Conservation (phyloP, 1,140 invertebrate species). For the Alviniconcha marisindica region DNA sequence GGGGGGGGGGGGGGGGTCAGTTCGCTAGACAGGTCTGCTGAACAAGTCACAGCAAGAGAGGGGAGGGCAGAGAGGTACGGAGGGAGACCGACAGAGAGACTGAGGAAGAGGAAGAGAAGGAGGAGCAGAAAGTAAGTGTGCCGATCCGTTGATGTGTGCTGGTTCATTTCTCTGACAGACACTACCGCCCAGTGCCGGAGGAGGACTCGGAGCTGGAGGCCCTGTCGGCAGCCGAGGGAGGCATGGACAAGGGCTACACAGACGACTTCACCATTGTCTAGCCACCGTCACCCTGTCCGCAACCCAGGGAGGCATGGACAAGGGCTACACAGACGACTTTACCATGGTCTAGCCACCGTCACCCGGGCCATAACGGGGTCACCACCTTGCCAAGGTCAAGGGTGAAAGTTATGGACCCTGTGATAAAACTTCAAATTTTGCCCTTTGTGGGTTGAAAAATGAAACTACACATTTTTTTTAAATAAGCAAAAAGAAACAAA, state of each 20-base stretch:
- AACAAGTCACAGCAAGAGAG: too few species aligned
- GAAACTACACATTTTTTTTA: too few species aligned
- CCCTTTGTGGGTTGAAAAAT: neutral
- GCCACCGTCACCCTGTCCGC: constrained; percentile 2
- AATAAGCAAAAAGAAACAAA: neutral
- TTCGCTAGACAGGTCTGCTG: too few species aligned
- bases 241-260: constrained; percentile 57
- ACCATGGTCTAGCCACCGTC: constrained; percentile 49
- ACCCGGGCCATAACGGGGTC: neutral
- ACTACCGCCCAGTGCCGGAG: constrained; percentile 62
- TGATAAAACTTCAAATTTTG: neutral
- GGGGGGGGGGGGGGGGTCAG: too few species aligned
- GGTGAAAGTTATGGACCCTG: neutral
- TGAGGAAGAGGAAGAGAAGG: too few species aligned
- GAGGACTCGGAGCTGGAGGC: constrained; percentile 49
- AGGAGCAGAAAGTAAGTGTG: too few species aligned
- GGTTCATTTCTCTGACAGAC: constrained; percentile 45
- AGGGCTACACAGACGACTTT: constrained; percentile 64
- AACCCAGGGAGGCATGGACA: constrained; percentile 44
- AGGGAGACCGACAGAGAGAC: too few species aligned
- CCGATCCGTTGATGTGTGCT: too few species aligned
- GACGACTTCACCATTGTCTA: constrained; percentile 63
- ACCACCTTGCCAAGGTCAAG: neutral
- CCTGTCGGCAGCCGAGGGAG: constrained; percentile 34
- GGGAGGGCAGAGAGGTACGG: too few species aligned